phyloP scores from a whole-genome alignment of 2,888 invertebrate species.

The Actias luna region DNA sequence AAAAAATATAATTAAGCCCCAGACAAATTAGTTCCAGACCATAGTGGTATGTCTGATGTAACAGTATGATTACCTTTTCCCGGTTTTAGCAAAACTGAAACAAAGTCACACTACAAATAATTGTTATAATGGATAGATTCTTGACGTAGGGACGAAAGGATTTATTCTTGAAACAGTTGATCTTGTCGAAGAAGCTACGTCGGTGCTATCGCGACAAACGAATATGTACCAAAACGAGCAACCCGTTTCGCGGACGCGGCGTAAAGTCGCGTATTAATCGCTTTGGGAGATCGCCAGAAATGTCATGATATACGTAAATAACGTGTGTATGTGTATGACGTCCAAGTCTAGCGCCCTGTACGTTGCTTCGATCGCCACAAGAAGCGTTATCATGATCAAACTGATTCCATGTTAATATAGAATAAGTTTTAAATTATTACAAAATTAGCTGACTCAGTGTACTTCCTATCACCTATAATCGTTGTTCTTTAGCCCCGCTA shows the following conservation, averaged over 20 bases:
- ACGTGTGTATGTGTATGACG: not conserved
- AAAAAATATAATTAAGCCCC: no score
- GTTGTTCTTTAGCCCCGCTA: no score
- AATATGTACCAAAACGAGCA: not conserved
- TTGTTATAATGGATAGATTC: not conserved
- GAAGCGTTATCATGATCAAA: not conserved
- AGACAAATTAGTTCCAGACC: no score
- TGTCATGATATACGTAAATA: conserved; percentile 1
- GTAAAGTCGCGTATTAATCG: not conserved
- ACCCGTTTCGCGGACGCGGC: not conserved
- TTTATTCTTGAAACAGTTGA: not conserved
- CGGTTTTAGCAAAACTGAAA: not conserved
- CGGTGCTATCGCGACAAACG: not conserved
- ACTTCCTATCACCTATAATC: no score
- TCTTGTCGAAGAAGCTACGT: not conserved
- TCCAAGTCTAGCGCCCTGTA: not conserved
- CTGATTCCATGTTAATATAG: no score
- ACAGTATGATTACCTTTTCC: no score
- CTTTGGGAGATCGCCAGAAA: not conserved
- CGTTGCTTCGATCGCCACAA: not conserved
- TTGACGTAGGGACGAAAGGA: not conserved
- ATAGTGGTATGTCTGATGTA: no score
- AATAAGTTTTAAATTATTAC: no score
- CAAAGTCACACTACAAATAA: not conserved
- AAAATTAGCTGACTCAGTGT: no score